Percentiles rank a stretch among this genome's conserved stretches.
These are phyloP conservation scores for Acipenser transmontanus DNA, from an alignment of 2,797 vertebrate species.

Conservation along the genomic window DNA sequence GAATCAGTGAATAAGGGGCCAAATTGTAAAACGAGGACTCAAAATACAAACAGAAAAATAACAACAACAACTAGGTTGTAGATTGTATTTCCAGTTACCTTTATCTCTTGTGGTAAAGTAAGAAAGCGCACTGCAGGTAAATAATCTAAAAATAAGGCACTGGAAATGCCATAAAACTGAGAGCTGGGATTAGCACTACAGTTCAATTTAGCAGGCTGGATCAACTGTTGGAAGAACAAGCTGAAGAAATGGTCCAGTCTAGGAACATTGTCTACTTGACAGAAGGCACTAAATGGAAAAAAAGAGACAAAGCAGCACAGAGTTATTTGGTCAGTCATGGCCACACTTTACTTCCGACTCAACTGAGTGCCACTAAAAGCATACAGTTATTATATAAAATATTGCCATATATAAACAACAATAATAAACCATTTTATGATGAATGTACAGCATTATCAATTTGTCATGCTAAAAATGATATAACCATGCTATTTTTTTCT, in stretches of 20 bases:
- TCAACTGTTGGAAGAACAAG: conserved; percentile 87
- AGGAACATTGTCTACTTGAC: conserved; percentile 64
- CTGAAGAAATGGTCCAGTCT: conserved; percentile 90
- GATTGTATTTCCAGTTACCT: conserved; percentile 51
- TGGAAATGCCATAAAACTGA: conserved; percentile 47
- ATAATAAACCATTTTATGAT: too few species aligned
- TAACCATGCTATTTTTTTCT: too few species aligned
- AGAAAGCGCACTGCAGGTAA: conserved; percentile 87
- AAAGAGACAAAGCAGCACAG: conserved; percentile 6
- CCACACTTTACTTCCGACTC: too few species aligned
- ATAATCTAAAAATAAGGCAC: conserved; percentile 63
- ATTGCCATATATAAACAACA: too few species aligned
- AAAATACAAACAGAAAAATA: too few species aligned
- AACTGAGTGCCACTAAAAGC: too few species aligned
- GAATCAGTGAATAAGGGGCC: too few species aligned
- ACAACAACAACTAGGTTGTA: too few species aligned
- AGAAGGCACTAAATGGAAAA: conserved; percentile 71
- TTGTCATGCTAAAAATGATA: too few species aligned
- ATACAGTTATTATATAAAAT: too few species aligned
- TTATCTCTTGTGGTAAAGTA: conserved; percentile 73
- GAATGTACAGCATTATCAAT: too few species aligned
- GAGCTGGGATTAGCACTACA: conserved; percentile 30
- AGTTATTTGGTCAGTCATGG: background rate
- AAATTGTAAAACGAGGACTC: too few species aligned
- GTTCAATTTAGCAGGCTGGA: conserved; percentile 61